Evolutionary conservation across 2,797 vertebrate species (phyloP), one percentile per base, ranked within the genome.

Genomic region (Alca torda): DNA sequence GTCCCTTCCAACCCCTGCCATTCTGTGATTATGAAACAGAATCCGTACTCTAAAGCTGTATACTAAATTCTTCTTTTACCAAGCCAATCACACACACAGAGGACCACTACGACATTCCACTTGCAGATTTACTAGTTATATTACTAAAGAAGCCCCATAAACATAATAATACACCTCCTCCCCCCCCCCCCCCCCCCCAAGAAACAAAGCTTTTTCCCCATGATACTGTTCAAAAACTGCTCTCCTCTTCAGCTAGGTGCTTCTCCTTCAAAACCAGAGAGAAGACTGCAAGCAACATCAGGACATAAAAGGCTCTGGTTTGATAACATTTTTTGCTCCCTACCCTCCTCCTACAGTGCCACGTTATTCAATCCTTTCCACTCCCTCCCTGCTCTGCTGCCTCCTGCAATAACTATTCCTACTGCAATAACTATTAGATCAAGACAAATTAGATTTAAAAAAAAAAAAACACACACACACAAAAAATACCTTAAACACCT

Each of bases 131-230:
- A 54, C 56, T 70, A 53, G 31, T 25, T 68, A n/a, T 2, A 21
- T 70, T 89, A 74, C 41, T 75, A 8, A 70, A 86, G 26, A 67
- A 51, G 26, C 26, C 7, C 10, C 20, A 64, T 56, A 64, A 68
- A 48, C 11, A 77, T 33, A n/a, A 14, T 8, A 24, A 48, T 53
- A 15, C 13, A 19, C 30, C 5, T 4, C 4, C 4, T 18, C 4
- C 17, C 8, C 6, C 2, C n/a, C 13, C 23, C 30, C 5, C 5
- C 4, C 4, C 21, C 4, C 17, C 8, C 6, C 2, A 37, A 69
- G 20, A 70, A 90, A 67, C 14, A 60, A 76, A 33, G 16, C 2
- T 21, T 82, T 68, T 39, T 7, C 7, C 11, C 8, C 5, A 6
- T 17, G 10, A 77, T 41, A 35, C 26, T 61, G 13, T 77, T 81